These are phyloP conservation scores for Tethea ocularis DNA, from an alignment of 2,888 invertebrate species.

Conservation along the genomic window DNA sequence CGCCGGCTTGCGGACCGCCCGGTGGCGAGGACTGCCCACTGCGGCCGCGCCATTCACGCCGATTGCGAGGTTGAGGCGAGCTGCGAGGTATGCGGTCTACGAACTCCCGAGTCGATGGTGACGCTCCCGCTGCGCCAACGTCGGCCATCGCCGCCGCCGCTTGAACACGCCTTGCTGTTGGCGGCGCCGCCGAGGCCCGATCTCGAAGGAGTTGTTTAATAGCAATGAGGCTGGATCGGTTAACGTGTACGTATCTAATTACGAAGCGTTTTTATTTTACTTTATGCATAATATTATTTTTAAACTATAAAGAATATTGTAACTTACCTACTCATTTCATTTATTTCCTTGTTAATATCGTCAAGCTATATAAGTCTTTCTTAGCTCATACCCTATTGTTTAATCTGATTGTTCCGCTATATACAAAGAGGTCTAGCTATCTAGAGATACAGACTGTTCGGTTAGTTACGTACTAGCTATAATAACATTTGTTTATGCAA, in stretches of 20 bases:
- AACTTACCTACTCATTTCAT: no score
- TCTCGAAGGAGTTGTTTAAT: slow-evolving; percentile 66
- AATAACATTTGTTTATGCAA: no score
- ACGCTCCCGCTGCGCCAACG: slow-evolving; percentile 41
- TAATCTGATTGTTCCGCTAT: no score
- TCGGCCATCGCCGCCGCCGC: slow-evolving; percentile 29
- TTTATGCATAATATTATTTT: no score
- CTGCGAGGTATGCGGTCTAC: slow-evolving; percentile 61
- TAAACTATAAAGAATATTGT: no score
- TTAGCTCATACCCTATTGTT: no score
- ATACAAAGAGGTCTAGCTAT: no score
- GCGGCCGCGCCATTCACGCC: slow-evolving; percentile 65
- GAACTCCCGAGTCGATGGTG: slow-evolving; percentile 35
- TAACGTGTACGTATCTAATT: neutral
- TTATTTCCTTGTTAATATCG: no score
- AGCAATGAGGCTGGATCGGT: slow-evolving; percentile 3
- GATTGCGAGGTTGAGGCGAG: slow-evolving; percentile 50
- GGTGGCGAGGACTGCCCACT: slow-evolving; percentile 60
- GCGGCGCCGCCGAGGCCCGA: slow-evolving; percentile 73
- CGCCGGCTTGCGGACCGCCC: slow-evolving; percentile 41
- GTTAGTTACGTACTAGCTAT: no score
- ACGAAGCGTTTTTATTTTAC: no score
- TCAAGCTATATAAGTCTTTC: no score
- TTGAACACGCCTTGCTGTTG: slow-evolving; percentile 51
- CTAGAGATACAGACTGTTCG: no score